Evolutionary conservation across 2,888 invertebrate genomes (phyloP), one percentile per base, ranked within the genome.

Genomic region (Cantharis rustica): DNA sequence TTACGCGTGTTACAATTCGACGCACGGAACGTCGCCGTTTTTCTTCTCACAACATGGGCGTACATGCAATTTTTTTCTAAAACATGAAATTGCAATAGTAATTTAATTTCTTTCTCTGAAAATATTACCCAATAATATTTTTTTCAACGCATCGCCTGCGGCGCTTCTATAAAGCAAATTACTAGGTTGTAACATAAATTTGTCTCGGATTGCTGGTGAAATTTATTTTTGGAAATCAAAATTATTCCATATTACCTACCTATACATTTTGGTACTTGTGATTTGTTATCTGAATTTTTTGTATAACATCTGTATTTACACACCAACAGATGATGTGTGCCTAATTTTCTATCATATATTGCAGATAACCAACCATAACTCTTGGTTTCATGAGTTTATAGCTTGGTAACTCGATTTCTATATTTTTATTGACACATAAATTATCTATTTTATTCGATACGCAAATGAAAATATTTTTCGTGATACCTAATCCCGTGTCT

Each of bases 1-100:
- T 76, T 74, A 76, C 74, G 76, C 70, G 74, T 75, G 71, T 69
- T 78, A 20, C 69, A 70, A 68, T 13, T 69, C 61, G 20, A 68
- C 71, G 77, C 77, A 20, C 64, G 31, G 61, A 68, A 16, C 61
- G 16, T 68, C n/a, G 17, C 15, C 47, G 20, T 20, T 16, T 23
- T 64, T 66, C 20, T 11, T 27, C 7, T 13, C 13, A 13, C 47
- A n/a, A 47, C 47, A 47, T 47, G 47, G n/a, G 47, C 47, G 47
- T 47, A n/a, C 47, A n/a, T 47, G 7, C n/a, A 13, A n/a, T 47
- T 47, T 47, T 47, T 27, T 9, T 27, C 11, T 20, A 4, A 2
- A 20, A 3, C 2, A 20, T 20, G 4, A 20, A 20, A 20, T 20
- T n/a, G n/a, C n/a, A n/a, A n/a, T n/a, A n/a, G n/a, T n/a, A n/a